A percentile compares a stretch with the other conserved stretches of the same genome.
Evolutionary conservation across 2,113 vertebrate genomes (phyloP).

Genomic region (Gymnobelideus leadbeateri): DNA sequence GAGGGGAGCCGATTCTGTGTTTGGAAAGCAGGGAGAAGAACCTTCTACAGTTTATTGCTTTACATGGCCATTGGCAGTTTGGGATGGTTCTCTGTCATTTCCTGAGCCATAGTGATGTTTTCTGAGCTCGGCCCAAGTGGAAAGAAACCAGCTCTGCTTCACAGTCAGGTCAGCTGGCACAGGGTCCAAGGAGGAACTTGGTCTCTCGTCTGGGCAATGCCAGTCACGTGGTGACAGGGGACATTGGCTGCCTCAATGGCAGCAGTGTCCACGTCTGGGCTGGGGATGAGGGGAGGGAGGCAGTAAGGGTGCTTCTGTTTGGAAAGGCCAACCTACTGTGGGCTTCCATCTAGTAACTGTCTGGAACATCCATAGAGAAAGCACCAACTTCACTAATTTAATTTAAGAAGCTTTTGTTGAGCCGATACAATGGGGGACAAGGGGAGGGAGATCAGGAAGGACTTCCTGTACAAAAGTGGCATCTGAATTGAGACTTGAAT

Average conservation of each 20-base stretch:
- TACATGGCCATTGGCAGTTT: neutral
- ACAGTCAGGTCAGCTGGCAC: neutral
- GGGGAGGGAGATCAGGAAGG: neutral
- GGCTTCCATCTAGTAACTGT: neutral
- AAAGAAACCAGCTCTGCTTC: neutral
- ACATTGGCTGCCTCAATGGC: neutral
- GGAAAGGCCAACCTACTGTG: neutral
- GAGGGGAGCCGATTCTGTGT: neutral
- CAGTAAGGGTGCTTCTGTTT: neutral
- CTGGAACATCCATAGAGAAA: neutral
- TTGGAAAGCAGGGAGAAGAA: neutral
- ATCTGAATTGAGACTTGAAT: neutral
- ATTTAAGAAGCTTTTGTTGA: neutral
- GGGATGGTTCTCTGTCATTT: neutral
- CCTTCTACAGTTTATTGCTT: neutral
- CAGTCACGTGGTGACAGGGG: neutral
- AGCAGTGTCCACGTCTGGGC: neutral
- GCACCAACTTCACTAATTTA: slow-evolving; percentile 29
- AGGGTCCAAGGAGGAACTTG: neutral
- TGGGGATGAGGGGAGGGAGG: neutral
- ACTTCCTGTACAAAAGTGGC: neutral
- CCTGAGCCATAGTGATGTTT: neutral
- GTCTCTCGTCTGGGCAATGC: neutral
- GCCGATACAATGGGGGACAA: neutral
- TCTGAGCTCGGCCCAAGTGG: neutral